Evolutionary conservation across 2,113 vertebrate genomes (phyloP).

Genomic region (Amphiprion ocellaris): DNA sequence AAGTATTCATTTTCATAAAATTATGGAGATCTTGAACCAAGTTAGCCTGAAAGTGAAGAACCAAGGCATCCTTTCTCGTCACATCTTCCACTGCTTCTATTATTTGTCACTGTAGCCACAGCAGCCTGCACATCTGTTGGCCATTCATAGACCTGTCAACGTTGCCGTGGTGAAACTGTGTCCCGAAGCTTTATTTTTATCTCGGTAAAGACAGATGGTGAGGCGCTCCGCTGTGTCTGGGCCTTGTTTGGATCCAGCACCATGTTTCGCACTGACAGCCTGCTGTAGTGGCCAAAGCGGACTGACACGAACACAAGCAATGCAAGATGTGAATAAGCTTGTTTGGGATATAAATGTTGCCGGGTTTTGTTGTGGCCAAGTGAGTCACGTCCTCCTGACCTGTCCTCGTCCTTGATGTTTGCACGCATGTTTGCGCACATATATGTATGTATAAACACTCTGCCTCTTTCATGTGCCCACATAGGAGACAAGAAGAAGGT

Average conservation of each 20-base stretch:
- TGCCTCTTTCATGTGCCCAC: constrained; percentile 39
- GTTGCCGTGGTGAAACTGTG: not conserved
- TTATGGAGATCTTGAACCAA: constrained; percentile 5
- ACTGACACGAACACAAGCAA: constrained; percentile 40
- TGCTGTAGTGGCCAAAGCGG: constrained; percentile 33
- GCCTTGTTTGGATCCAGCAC: constrained; percentile 47
- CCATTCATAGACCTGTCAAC: constrained; percentile 38
- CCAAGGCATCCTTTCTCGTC: constrained; percentile 2
- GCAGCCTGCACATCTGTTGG: constrained; percentile 55
- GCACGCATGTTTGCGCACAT: constrained; percentile 38
- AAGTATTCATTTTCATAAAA: constrained; percentile 4
- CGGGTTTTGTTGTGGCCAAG: constrained; percentile 35
- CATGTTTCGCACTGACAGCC: constrained; percentile 38
- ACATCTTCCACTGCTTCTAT: constrained; percentile 8
- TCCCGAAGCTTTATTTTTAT: constrained; percentile 61
- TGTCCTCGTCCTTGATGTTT: constrained; percentile 26
- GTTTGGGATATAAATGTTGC: constrained; percentile 34
- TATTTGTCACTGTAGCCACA: constrained; percentile 21
- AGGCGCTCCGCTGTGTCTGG: constrained; percentile 45
- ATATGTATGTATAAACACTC: constrained; percentile 37
- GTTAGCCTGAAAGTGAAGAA: not conserved
- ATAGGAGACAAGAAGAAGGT: constrained; percentile 13
- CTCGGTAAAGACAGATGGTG: constrained; percentile 34
- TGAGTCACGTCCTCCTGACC: constrained; percentile 59
- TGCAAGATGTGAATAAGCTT: constrained; percentile 56